Evolutionary conservation across 2,113 vertebrate species (phyloP).

Genomic region (Microtus richardsoni): DNA sequence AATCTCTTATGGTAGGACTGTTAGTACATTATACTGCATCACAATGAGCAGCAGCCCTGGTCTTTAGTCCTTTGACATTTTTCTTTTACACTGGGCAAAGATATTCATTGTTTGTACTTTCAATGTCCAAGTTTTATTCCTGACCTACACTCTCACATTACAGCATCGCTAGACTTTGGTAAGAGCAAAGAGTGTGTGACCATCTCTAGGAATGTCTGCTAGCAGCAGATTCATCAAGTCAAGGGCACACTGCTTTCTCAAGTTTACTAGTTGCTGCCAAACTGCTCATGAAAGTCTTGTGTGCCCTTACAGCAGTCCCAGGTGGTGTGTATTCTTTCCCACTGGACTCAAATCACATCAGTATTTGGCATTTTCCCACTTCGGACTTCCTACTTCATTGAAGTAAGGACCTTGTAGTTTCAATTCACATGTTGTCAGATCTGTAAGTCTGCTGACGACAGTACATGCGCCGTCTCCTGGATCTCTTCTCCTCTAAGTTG

Average conservation of each 20-base stretch:
- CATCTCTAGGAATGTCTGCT: background rate
- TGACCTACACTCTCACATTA: background rate
- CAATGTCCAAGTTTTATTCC: background rate
- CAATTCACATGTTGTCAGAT: background rate
- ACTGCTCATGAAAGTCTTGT: background rate
- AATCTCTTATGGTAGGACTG: background rate
- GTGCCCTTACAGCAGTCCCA: background rate
- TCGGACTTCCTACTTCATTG: background rate
- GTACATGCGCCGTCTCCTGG: background rate
- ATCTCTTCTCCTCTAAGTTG: background rate
- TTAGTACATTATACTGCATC: background rate
- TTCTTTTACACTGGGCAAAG: conserved; percentile 21
- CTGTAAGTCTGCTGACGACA: background rate
- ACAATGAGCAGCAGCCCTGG: background rate
- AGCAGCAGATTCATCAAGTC: background rate
- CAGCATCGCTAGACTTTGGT: background rate
- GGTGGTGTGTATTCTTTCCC: background rate
- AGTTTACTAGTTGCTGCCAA: background rate
- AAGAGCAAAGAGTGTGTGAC: background rate
- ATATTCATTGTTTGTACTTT: conserved; percentile 22
- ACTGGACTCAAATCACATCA: background rate
- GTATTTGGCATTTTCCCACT: background rate
- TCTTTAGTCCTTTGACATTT: background rate
- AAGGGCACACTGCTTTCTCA: background rate
- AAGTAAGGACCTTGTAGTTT: background rate